Evolutionary conservation across 2,888 invertebrate genomes (phyloP).

Genomic region (Cosmorhoe ocellata): DNA sequence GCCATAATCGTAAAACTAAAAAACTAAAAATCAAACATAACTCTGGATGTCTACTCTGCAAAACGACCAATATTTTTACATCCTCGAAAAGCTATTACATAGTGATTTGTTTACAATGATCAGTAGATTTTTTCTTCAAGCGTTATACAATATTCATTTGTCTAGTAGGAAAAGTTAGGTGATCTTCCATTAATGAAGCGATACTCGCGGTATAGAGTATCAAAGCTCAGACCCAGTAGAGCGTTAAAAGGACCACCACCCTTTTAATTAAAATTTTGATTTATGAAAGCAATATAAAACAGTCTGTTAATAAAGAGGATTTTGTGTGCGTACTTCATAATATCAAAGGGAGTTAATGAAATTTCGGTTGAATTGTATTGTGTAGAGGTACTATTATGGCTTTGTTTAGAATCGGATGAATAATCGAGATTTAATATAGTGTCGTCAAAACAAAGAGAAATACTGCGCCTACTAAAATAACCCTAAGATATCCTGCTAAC

Average conservation of each 20-base stretch:
- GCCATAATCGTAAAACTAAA: too few species aligned
- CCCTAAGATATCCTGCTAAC: too few species aligned
- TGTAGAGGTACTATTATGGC: background rate
- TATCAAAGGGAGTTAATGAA: conserved; percentile 30
- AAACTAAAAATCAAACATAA: too few species aligned
- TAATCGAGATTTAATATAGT: too few species aligned
- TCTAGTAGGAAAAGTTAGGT: conserved; percentile 16
- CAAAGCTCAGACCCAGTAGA: conserved; percentile 25
- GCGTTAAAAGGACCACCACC: conserved; percentile 31
- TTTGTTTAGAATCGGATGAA: conserved; percentile 11
- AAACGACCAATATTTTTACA: too few species aligned
- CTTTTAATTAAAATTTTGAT: conserved; percentile 42
- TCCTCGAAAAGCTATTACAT: too few species aligned
- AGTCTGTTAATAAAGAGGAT: conserved; percentile 35
- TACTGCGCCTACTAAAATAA: background rate
- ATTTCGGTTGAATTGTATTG: conserved; percentile 16
- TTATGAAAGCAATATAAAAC: conserved; percentile 40
- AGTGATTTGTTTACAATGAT: too few species aligned
- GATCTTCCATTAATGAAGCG: conserved; percentile 34
- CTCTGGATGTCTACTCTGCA: too few species aligned
- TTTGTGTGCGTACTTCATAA: conserved; percentile 35
- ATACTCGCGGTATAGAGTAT: conserved; percentile 22
- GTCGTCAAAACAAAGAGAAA: background rate
- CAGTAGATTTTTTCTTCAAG: conserved; percentile 3
- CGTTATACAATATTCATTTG: background rate